Evolutionary conservation across 1,140 invertebrate genomes (phyloP).

Genomic region (Pseudomyrmex sp.): DNA sequence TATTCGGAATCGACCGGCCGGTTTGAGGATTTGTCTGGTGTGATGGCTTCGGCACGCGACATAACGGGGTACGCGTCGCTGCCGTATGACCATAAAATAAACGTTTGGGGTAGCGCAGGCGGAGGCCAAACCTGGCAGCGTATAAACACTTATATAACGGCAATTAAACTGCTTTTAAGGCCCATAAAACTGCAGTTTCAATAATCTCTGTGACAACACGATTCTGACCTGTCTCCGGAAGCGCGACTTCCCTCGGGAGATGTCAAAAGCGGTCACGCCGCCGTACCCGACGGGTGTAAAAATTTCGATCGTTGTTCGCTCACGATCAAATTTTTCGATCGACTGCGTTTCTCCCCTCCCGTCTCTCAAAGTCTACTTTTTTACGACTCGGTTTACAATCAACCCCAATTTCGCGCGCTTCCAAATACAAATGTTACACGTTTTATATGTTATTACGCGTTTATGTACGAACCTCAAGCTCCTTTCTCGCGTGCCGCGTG

Average conservation of each 20-base stretch:
- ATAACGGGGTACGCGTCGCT: conserved; percentile 79
- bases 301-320: conserved; percentile 23
- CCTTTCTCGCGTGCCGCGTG: background rate
- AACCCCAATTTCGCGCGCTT: conserved; percentile 8
- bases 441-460: background rate
- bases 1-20: conserved; percentile 72
- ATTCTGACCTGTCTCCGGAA: conserved; percentile 81
- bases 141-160: conserved; percentile 86
- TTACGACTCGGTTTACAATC: conserved; percentile 20
- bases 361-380: conserved; percentile 10
- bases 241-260: conserved; percentile 48
- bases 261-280: conserved; percentile 37
- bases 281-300: conserved; percentile 1
- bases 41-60: conserved; percentile 84
- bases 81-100: conserved; percentile 86
- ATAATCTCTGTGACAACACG: conserved; percentile 86
- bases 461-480: background rate
- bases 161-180: conserved; percentile 86
- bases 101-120: conserved; percentile 84
- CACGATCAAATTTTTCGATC: conserved; percentile 19
- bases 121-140: conserved; percentile 81
- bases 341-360: background rate
- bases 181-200: conserved; percentile 86
- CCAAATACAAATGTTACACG: background rate
- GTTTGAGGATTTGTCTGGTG: conserved; percentile 75